phyloP scores from a whole-genome alignment of 2,113 vertebrate genomes.

The Sturnus vulgaris region DNA sequence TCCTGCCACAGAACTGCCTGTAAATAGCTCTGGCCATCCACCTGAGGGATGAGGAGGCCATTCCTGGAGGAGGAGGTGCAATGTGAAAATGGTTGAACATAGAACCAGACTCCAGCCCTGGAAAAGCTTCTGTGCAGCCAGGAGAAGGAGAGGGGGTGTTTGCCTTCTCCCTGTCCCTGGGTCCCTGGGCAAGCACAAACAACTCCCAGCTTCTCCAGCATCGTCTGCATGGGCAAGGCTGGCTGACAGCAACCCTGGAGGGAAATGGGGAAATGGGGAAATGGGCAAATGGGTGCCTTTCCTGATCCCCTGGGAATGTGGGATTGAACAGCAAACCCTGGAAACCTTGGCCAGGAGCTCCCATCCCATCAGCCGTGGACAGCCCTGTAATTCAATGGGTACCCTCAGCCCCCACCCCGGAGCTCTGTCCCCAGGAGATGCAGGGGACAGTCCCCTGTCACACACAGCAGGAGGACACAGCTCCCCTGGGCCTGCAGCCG shows the following conservation, averaged over 20 bases:
- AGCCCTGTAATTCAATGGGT: accelerated
- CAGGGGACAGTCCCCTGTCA: not conserved
- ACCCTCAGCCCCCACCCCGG: not conserved
- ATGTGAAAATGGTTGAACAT: not conserved
- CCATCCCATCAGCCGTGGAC: not conserved
- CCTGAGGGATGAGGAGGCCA: not conserved
- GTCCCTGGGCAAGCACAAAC: not conserved
- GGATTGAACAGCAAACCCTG: not conserved
- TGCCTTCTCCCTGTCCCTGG: not conserved
- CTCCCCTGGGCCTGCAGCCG: accelerated
- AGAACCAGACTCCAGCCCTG: not conserved
- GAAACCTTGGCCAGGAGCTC: not conserved
- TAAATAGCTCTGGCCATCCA: not conserved
- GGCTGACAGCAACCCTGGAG: not conserved
- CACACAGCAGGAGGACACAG: not conserved
- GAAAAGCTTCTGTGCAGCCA: not conserved
- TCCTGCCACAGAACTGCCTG: not conserved
- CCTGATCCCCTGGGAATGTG: accelerated
- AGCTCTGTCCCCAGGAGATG: not conserved
- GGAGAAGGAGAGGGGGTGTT: not conserved
- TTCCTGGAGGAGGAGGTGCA: not conserved
- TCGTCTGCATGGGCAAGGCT: not conserved
- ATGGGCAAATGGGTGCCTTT: not conserved
- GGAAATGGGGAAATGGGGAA: not conserved
- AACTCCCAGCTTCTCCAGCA: not conserved